A percentile compares a stretch with the other conserved stretches of the same genome.
Evolutionary conservation across 2,797 vertebrate species (phyloP).

Genomic region (Propithecus perrieri): DNA sequence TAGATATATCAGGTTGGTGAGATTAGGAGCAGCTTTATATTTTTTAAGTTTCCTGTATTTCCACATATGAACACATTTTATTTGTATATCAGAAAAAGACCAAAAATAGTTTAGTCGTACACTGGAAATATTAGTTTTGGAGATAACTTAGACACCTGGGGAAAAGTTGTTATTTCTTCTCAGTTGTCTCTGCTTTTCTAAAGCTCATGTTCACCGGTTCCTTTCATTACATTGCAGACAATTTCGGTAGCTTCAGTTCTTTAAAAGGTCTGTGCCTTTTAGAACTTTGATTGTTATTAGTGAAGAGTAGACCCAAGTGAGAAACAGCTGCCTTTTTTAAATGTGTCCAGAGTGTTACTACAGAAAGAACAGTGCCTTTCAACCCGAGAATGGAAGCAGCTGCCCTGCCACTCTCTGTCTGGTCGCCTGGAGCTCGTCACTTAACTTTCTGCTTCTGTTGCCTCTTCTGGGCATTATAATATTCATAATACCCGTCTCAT

Average conservation of each 20-base stretch:
- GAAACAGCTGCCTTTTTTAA: neutral
- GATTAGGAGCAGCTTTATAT: neutral
- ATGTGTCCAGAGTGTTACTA: neutral
- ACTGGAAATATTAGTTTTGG: neutral
- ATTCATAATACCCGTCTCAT: neutral
- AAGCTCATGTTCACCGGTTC: neutral
- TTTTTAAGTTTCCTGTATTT: neutral
- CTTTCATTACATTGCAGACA: neutral
- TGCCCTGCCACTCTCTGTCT: neutral
- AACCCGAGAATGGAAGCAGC: fast-evolving
- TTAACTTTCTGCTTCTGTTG: neutral
- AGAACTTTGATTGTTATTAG: neutral
- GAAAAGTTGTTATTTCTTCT: neutral
- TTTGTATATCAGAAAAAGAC: neutral
- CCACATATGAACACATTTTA: neutral
- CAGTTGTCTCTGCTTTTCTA: neutral
- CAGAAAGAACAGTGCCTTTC: neutral
- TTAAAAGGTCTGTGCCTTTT: neutral
- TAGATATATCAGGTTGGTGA: neutral
- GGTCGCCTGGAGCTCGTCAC: neutral
- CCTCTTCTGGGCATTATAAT: neutral
- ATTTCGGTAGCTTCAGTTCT: neutral
- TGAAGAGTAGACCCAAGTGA: neutral
- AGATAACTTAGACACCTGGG: neutral
- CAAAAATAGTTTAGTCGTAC: neutral